Evolutionary conservation across 2,888 invertebrate species (phyloP), one percentile per base, ranked within the genome.

Genomic region (Conus canariensis): DNA sequence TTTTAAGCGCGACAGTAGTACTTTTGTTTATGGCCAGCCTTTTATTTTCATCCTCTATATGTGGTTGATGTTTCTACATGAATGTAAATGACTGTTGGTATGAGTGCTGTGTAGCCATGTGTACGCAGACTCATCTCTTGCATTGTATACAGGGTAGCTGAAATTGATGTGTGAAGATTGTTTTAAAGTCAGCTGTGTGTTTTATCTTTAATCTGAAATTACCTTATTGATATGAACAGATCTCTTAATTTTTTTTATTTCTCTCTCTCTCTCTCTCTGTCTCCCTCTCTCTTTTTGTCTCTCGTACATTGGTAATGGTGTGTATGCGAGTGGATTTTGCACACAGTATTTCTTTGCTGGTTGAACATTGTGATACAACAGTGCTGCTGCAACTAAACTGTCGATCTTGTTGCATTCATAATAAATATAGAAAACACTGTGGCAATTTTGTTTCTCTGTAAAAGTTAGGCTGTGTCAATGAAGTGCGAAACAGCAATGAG

Each of bases 281-380:
- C 60, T 25, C 60, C 60, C 60, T 85, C 59, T 85, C 85, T 60
- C 14, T 85, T n/a, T 60, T 10, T 56, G 7, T 19, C 58, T 56
- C 83, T 19, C 19, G 14, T 12, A 5, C 19, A 58, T 19, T 56
- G 83, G 83, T 83, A 56, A 83, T 1, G 83, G 86, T 86, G 25
- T 60, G 86, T 60, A 64, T 64, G 64, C 19, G 60, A 64, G 6
- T 56, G 8, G 80, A 30, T 7, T 45, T 45, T 56, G 83, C 83
- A 83, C 58, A 45, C 58, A 58, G 19, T 86, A 64, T 64, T 45
- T 86, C 64, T 86, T 67, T 58, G 58, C 56, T 83, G 22, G 45
- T 64, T 64, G 25, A 86, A 60, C 45, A 67, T 25, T 22, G 86
- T 86, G 60, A 60, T 86, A 86, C n/a, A n/a, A 59, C 64, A 64